Evolutionary conservation across 2,797 vertebrate genomes (phyloP).

Genomic region (Urophycis tenuis): DNA sequence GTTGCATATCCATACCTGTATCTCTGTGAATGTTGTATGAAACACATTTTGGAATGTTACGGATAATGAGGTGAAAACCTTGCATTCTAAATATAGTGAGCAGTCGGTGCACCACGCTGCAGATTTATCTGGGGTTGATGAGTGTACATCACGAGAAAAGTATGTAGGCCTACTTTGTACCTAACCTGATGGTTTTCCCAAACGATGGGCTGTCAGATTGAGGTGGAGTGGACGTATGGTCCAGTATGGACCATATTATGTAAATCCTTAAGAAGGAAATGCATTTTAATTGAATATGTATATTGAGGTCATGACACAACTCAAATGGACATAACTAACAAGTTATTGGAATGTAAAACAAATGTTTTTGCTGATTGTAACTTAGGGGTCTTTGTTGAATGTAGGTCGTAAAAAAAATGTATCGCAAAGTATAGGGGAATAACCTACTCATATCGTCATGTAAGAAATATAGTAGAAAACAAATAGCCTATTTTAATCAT

Average conservation of each 20-base stretch:
- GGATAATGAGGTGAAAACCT: slow-evolving; percentile 35
- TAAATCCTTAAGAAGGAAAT: slow-evolving; percentile 20
- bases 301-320: not conserved
- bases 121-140: not conserved
- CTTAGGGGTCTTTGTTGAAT: slow-evolving; percentile 57
- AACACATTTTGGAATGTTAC: slow-evolving; percentile 42
- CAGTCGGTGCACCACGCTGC: slow-evolving; percentile 49
- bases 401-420: slow-evolving; percentile 48
- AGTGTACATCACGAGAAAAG: not conserved
- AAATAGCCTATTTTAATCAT: not conserved
- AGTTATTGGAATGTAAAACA: slow-evolving; percentile 29
- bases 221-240: not conserved
- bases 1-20: slow-evolving; percentile 40
- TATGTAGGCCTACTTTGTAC: not conserved
- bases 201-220: not conserved
- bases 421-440: slow-evolving; percentile 42
- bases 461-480: slow-evolving; percentile 46
- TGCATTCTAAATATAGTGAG: slow-evolving; percentile 41
- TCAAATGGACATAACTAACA: slow-evolving; percentile 14
- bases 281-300: not conserved
- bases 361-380: slow-evolving; percentile 51
- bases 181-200: not conserved
- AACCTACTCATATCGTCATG: slow-evolving; percentile 49
- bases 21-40: slow-evolving; percentile 48
- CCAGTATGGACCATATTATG: slow-evolving; percentile 17